These are phyloP conservation scores for Plodia interpunctella DNA, from an alignment of 1,140 invertebrate species.

Conservation along the genomic window DNA sequence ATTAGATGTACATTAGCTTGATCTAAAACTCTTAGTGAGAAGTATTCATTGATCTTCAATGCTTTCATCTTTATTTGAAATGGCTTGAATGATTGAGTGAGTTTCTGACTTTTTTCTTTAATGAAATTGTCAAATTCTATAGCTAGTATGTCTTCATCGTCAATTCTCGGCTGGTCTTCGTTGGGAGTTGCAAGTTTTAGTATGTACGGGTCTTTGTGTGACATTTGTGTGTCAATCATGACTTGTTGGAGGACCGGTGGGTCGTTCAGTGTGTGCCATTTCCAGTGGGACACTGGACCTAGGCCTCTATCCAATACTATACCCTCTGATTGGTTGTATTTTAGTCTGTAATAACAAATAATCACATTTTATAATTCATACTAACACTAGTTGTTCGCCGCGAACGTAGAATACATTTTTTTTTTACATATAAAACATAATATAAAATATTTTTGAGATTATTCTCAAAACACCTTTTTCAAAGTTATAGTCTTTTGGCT, in stretches of 20 bases:
- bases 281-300: slow-evolving; percentile 64
- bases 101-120: slow-evolving; percentile 63
- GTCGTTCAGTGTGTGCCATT: slow-evolving; percentile 69
- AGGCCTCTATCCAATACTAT: slow-evolving; percentile 52
- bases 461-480: no score
- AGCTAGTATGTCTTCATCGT: slow-evolving; percentile 66
- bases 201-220: slow-evolving; percentile 61
- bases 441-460: no score
- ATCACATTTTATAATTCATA: no score
- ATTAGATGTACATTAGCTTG: slow-evolving; percentile 64
- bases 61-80: slow-evolving; percentile 71
- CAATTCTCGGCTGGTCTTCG: slow-evolving; percentile 34
- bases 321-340: slow-evolving; percentile 70
- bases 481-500: no score
- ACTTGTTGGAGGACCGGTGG: slow-evolving; percentile 65
- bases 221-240: slow-evolving; percentile 65
- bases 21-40: slow-evolving; percentile 61
- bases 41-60: slow-evolving; percentile 64
- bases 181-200: slow-evolving; percentile 40
- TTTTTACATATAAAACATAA: no score
- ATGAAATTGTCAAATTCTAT: slow-evolving; percentile 69
- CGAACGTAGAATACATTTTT: no score
- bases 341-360: slow-evolving; percentile 32
- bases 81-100: slow-evolving; percentile 59
- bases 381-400: no score